phyloP scores from a whole-genome alignment of 2,113 vertebrate genomes.

The Sigmodon hispidus region DNA sequence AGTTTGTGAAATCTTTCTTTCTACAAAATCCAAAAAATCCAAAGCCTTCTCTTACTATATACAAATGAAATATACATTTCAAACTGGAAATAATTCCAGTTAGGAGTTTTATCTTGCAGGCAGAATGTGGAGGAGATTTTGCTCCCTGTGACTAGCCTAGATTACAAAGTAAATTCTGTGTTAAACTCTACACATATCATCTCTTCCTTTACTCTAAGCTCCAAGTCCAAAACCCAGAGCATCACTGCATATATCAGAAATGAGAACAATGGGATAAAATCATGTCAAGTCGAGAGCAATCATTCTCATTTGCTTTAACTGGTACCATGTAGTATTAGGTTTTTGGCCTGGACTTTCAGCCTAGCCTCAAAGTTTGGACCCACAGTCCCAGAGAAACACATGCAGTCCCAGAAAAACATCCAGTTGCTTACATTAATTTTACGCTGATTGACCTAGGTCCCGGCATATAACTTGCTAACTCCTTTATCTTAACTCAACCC shows the following conservation, averaged over 20 bases:
- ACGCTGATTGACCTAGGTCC: too few relatives aligned
- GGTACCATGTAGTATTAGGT: too few relatives aligned
- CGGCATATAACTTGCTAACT: too few relatives aligned
- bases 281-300: constrained; percentile 6
- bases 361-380: too few relatives aligned
- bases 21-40: neutral
- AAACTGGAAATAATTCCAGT: constrained; percentile 23
- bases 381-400: too few relatives aligned
- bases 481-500: too few relatives aligned
- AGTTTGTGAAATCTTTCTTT: neutral
- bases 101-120: neutral
- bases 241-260: neutral
- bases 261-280: constrained; percentile 36
- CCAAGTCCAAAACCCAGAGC: neutral
- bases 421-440: too few relatives aligned
- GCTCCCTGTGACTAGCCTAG: neutral
- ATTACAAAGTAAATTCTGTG: constrained; percentile 43
- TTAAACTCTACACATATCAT: constrained; percentile 23
- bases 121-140: neutral
- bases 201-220: neutral
- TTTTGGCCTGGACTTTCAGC: too few relatives aligned
- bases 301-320: constrained; percentile 51
- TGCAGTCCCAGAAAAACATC: too few relatives aligned
- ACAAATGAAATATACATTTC: constrained; percentile 33
- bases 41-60: constrained; percentile 11